Evolutionary conservation across 2,888 invertebrate genomes (phyloP), one percentile per base, ranked within the genome.

Genomic region (Pheosia gnoma): DNA sequence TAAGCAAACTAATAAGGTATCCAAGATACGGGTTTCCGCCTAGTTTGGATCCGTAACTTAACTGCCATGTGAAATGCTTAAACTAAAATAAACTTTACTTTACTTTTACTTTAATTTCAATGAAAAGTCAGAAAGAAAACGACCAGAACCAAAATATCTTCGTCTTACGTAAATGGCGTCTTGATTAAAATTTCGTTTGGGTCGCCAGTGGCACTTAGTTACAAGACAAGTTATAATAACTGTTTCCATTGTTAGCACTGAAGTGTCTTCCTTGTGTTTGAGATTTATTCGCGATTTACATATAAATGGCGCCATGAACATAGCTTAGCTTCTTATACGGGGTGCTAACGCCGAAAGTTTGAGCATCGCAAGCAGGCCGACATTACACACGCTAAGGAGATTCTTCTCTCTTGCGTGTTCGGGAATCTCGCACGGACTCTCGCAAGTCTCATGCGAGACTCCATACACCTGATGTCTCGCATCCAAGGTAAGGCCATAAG

Each of bases 381-480:
- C 37, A 53, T 54, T 38, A 54, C 54, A 10, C 38, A 52, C 47
- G 8, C n/a, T 47, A 47, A 47, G 4, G 51, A 47, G 47, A 5
- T 2, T 8, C 43, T 43, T 4, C 43, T 9, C 25, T 25, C 25
- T 25, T 1, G 25, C 25, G 25, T 25, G 25, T 0, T 25, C 2
- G n/a, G 3, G 47, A 47, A 4, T 47, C 11, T n/a, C 47, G 11
- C 47, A n/a, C 47, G 47, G 43, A 47, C 47, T 47, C 43, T 7
- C 43, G 9, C 68, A 66, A 59, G 66, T 66, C 60, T 63, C 64
- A 67, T 68, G 63, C 43, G 37, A 52, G 37, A 8, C 52, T 37
- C 60, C 25, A 25, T 25, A 60, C 75, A 72, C 69, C 71, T 71
- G 25, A 76, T 72, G 80, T 80, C 78, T 82, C 76, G 25, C 25